These are phyloP conservation scores for Pollachius pollachius DNA, from an alignment of 2,113 vertebrate species.

Conservation along the genomic window DNA sequence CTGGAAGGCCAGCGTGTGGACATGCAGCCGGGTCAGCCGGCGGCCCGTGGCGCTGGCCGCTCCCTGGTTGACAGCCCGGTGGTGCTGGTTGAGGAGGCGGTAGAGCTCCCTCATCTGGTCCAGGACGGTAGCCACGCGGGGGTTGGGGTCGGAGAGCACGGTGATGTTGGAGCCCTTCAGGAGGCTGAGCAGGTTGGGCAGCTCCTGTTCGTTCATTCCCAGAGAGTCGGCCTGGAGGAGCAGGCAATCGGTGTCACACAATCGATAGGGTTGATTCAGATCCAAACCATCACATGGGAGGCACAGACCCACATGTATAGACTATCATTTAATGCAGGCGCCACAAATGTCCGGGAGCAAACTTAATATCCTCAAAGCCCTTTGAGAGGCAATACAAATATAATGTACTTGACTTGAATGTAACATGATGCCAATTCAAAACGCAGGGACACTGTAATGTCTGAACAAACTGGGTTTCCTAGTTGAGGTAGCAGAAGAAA, in stretches of 20 bases:
- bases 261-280: neutral
- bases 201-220: constrained; percentile 85
- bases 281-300: neutral
- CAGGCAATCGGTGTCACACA: neutral
- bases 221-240: constrained; percentile 73
- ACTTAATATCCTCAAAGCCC: no score
- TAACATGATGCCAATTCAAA: no score
- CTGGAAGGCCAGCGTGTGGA: constrained; percentile 83
- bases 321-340: no score
- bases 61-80: constrained; percentile 29
- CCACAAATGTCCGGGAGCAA: no score
- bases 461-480: no score
- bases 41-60: neutral
- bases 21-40: constrained; percentile 75
- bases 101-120: constrained; percentile 85
- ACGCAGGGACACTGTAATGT: no score
- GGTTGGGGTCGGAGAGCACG: constrained; percentile 79
- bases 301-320: no score
- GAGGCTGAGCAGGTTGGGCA: constrained; percentile 80
- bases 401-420: no score
- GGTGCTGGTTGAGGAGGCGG: constrained; percentile 69
- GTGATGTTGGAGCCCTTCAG: constrained; percentile 77
- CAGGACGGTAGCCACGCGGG: constrained; percentile 79
- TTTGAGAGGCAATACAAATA: no score
- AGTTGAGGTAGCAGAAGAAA: no score